Evolutionary conservation across 37 sponge, comb jelly and placozoan species (phyloP).

Genomic region (Diacarnus erythraeanus): DNA sequence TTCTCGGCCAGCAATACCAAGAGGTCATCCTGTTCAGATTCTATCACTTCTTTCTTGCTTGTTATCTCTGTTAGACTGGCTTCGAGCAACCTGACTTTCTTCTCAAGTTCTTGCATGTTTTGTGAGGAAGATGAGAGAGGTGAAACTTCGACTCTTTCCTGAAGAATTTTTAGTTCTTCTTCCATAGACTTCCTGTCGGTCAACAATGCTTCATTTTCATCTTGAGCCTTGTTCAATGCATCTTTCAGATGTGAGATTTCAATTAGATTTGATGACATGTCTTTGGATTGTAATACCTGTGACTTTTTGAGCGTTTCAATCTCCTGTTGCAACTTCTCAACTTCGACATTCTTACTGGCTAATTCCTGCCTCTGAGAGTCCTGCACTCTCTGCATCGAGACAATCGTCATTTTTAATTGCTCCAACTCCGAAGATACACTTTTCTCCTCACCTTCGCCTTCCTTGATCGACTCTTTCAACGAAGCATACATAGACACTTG

Average conservation of each 20-base stretch:
- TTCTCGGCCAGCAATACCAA: constrained; percentile 82
- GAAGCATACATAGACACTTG: constrained; percentile 16
- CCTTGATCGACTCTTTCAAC: neutral
- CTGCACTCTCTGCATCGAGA: constrained; percentile 46
- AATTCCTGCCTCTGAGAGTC: constrained; percentile 57
- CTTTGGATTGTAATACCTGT: neutral
- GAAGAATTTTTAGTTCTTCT: constrained; percentile 24
- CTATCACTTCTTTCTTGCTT: constrained; percentile 42
- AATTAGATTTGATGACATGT: neutral
- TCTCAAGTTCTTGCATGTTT: constrained; percentile 9
- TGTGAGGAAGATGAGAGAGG: neutral
- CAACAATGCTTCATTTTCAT: constrained; percentile 74
- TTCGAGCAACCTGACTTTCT: constrained; percentile 6
- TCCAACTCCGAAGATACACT: constrained; percentile 2
- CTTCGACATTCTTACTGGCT: constrained; percentile 33
- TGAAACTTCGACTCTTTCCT: neutral
- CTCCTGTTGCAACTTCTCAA: constrained; percentile 40
- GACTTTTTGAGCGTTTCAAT: neutral
- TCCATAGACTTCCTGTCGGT: constrained; percentile 59
- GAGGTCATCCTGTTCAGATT: constrained; percentile 89
- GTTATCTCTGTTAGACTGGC: constrained; percentile 11
- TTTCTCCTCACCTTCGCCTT: neutral
- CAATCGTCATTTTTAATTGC: constrained; percentile 43
- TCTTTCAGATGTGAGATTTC: constrained; percentile 31
- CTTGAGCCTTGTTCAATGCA: constrained; percentile 19